Evolutionary conservation across 2,888 invertebrate species (phyloP).

Genomic region (Oscheius sp.): DNA sequence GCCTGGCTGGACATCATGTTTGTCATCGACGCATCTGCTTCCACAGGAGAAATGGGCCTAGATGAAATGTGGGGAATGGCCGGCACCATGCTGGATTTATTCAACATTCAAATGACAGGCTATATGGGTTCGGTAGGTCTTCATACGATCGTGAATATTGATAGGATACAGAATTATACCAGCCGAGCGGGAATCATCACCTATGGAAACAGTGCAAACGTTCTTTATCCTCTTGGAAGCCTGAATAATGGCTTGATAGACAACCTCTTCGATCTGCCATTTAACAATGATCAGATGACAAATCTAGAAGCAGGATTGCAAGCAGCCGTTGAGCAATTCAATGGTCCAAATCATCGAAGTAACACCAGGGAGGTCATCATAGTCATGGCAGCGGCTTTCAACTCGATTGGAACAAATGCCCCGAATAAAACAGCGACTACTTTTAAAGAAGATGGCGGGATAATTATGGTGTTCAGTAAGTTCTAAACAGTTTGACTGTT

Average conservation of each 20-base stretch:
- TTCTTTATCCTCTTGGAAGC: not conserved
- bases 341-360: slow-evolving; percentile 7
- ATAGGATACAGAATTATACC: not conserved
- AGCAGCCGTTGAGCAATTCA: slow-evolving; percentile 10
- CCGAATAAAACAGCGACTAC: slow-evolving; percentile 22
- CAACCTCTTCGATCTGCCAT: not conserved
- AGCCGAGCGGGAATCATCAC: slow-evolving; percentile 28
- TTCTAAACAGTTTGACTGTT: not conserved
- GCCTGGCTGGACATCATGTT: slow-evolving; percentile 22
- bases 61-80: slow-evolving; percentile 20
- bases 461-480: slow-evolving; percentile 31
- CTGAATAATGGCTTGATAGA: slow-evolving; percentile 13
- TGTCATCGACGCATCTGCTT: slow-evolving; percentile 9
- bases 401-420: slow-evolving; percentile 3
- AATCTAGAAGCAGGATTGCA: slow-evolving; percentile 27
- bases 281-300: not conserved
- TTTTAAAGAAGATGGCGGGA: slow-evolving; percentile 34
- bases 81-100: not conserved
- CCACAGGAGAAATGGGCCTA: not conserved
- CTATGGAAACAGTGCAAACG: not conserved
- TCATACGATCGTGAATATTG: not conserved
- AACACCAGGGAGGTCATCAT: slow-evolving; percentile 26
- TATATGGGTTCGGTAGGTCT: not conserved
- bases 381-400: slow-evolving; percentile 21
- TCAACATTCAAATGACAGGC: slow-evolving; percentile 10